Conservation (phyloP, 2,113 vertebrate species). For the Grammomys dolichurus region DNA sequence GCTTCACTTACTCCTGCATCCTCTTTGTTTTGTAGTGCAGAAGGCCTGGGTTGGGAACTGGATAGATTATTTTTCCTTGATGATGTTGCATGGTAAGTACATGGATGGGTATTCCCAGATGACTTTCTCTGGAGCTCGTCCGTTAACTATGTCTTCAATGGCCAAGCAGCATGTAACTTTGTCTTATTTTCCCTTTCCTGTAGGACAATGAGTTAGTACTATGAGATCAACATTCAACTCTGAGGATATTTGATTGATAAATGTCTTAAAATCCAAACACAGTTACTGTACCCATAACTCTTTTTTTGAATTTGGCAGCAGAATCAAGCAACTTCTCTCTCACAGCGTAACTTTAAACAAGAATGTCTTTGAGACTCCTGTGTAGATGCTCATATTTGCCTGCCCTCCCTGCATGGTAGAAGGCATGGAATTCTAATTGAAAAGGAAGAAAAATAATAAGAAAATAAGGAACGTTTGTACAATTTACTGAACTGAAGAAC, state of each 20-base stretch:
- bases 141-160: neutral
- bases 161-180: neutral
- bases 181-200: constrained; percentile 54
- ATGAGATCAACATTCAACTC: constrained; percentile 42
- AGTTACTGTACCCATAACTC: constrained; percentile 58
- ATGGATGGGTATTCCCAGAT: neutral
- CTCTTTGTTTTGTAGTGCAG: neutral
- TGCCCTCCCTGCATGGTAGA: neutral
- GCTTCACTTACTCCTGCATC: neutral
- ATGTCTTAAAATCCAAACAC: constrained; percentile 61
- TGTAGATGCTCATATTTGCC: neutral
- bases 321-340: constrained; percentile 51
- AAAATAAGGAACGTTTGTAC: neutral
- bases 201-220: constrained; percentile 53
- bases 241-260: constrained; percentile 58
- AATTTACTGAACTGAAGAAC: constrained; percentile 21
- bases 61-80: neutral
- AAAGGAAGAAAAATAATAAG: neutral
- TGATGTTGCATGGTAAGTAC: neutral
- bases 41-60: neutral
- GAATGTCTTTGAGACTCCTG: neutral
- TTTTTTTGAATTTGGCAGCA: constrained; percentile 50
- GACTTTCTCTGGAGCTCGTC: neutral
- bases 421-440: neutral
- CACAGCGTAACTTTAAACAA: constrained; percentile 11